These are phyloP conservation scores for Operophtera brumata DNA, from an alignment of 2,888 invertebrate genomes.

Conservation along the genomic window DNA sequence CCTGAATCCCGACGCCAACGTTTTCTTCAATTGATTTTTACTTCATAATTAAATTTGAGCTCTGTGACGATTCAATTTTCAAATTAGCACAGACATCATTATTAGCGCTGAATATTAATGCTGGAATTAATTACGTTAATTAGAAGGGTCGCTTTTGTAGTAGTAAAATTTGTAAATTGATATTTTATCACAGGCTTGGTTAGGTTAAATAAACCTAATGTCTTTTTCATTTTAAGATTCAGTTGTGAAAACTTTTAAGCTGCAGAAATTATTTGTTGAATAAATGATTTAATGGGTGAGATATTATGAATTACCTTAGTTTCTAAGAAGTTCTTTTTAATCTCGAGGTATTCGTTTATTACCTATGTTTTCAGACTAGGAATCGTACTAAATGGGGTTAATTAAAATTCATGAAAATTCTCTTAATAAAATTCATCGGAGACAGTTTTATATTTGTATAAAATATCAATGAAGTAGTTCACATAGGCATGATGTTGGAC, in stretches of 20 bases:
- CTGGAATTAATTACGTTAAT: slow-evolving; percentile 15
- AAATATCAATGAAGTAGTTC: too few relatives aligned
- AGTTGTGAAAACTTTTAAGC: not conserved
- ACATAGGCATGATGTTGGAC: too few relatives aligned
- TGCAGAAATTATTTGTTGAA: not conserved
- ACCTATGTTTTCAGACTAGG: not conserved
- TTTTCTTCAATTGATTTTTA: slow-evolving; percentile 46
- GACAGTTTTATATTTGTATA: too few relatives aligned
- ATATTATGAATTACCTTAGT: not conserved
- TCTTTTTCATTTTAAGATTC: not conserved
- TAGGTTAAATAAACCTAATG: not conserved
- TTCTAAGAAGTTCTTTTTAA: not conserved
- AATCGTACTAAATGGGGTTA: too few relatives aligned
- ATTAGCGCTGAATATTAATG: slow-evolving; percentile 22
- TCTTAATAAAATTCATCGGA: too few relatives aligned
- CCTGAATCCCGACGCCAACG: slow-evolving; percentile 30
- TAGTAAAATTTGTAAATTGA: not conserved
- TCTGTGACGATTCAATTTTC: slow-evolving; percentile 28
- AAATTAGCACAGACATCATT: slow-evolving; percentile 24
- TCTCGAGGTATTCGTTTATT: not conserved
- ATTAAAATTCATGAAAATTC: too few relatives aligned
- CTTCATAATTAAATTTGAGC: slow-evolving; percentile 37
- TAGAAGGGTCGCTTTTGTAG: slow-evolving; percentile 5
- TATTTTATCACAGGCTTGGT: not conserved
- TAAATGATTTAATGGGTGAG: not conserved